Percentiles rank a stretch among this genome's conserved stretches.
Conservation (phyloP, 2,888 invertebrate genomes). For the Myopa testacea region DNA sequence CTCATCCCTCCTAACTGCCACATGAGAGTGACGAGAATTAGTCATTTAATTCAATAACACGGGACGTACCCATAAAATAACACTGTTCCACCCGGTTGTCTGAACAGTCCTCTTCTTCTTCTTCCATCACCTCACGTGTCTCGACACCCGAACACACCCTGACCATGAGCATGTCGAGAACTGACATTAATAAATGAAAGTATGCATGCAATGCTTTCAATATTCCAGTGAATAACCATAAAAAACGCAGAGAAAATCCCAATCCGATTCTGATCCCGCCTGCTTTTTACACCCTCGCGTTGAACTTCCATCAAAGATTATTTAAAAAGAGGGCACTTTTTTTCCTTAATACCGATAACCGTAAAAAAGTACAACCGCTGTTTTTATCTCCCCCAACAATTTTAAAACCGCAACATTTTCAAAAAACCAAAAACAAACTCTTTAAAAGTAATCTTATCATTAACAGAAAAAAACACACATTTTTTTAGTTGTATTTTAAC, state of each 20-base stretch:
- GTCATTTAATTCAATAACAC: slow-evolving; percentile 35
- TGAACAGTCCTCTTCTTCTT: neutral
- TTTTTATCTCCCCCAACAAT: too few species aligned
- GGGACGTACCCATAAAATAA: neutral
- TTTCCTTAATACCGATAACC: too few species aligned
- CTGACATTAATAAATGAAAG: neutral
- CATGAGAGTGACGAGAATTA: slow-evolving; percentile 18
- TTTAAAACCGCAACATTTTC: too few species aligned
- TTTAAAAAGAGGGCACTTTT: too few species aligned
- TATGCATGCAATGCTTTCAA: neutral
- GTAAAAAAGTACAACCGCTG: too few species aligned
- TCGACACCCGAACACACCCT: slow-evolving; percentile 3
- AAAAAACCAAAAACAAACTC: too few species aligned
- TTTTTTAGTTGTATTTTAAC: neutral
- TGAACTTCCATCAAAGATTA: too few species aligned
- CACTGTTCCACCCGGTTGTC: slow-evolving; percentile 1
- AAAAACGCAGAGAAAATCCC: too few species aligned
- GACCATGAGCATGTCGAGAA: neutral
- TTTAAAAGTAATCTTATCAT: neutral
- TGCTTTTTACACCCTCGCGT: too few species aligned
- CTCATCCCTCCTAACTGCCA: neutral
- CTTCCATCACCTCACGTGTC: neutral
- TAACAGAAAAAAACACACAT: too few species aligned
- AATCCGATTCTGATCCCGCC: too few species aligned
- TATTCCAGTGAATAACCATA: too few species aligned